Evolutionary conservation across 30 jellyfish, hydroid and myxozoan species (phyloP).

Genomic region (Pelagia noctiluca): DNA sequence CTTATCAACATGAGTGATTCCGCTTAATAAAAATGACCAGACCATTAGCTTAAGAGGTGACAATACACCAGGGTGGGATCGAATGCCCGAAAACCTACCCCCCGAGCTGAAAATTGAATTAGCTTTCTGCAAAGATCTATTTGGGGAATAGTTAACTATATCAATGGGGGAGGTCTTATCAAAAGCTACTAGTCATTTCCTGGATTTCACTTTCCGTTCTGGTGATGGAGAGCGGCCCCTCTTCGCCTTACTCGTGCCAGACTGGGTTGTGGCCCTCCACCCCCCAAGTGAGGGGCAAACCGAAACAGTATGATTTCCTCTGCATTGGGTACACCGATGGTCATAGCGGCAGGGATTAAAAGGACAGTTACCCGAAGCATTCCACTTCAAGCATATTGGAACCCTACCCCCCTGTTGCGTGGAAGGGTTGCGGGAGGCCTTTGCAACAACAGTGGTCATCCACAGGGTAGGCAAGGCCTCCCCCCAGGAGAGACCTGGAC

Average conservation of each 20-base stretch:
- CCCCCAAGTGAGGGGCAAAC: neutral
- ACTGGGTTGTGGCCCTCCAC: no score
- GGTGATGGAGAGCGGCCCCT: no score
- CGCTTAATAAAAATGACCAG: neutral
- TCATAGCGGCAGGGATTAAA: neutral
- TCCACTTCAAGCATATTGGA: slow-evolving; percentile 30
- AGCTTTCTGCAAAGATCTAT: no score
- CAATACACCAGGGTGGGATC: neutral
- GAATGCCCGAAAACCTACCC: neutral
- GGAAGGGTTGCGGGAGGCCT: neutral
- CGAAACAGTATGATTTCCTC: neutral
- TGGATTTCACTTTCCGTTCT: no score
- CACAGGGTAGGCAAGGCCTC: slow-evolving; percentile 24
- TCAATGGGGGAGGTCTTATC: no score
- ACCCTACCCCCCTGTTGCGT: no score
- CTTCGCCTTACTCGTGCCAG: no score
- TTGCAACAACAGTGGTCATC: slow-evolving; percentile 13
- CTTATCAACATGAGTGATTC: neutral
- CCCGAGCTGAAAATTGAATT: no score
- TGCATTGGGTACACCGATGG: slow-evolving; percentile 10
- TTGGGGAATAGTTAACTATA: no score
- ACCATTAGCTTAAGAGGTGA: neutral
- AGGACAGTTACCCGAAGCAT: slow-evolving; percentile 6
- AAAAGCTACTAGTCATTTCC: no score
- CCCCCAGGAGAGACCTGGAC: neutral